Conservation (phyloP, 2,113 vertebrate genomes). For the Archocentrus centrarchus region DNA sequence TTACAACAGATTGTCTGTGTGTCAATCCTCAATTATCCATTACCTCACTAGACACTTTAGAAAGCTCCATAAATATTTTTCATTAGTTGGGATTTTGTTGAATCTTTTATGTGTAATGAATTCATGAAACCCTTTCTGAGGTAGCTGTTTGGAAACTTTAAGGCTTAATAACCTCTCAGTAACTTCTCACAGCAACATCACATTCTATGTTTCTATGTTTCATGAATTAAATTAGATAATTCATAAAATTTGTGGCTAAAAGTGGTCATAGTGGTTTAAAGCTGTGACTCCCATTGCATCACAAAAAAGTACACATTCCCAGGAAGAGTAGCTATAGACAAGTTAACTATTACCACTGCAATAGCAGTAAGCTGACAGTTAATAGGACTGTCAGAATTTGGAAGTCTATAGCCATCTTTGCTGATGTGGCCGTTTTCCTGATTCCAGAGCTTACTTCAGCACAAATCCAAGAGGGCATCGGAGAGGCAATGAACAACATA, state of each 20-base stretch:
- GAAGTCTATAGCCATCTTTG: not conserved
- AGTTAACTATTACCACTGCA: not conserved
- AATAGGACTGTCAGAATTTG: not conserved
- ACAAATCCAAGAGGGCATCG: conserved; percentile 93
- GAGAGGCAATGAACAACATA: conserved; percentile 93
- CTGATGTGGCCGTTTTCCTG: not conserved
- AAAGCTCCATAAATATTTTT: not conserved
- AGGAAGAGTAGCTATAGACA: not conserved
- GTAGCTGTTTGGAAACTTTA: not conserved
- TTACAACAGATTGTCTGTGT: not conserved
- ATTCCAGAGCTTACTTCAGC: conserved; percentile 87
- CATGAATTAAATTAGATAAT: not conserved
- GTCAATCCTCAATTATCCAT: not conserved
- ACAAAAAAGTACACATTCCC: not conserved
- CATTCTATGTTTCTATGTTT: too few species aligned
- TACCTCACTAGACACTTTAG: not conserved
- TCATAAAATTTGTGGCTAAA: not conserved
- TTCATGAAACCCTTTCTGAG: not conserved
- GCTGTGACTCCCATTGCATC: not conserved
- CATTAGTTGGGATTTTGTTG: not conserved
- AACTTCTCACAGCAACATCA: too few species aligned
- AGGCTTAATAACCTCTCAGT: not conserved
- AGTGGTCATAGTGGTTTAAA: not conserved
- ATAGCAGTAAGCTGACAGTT: not conserved
- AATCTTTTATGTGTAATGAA: not conserved